phyloP scores from a whole-genome alignment of 2,797 vertebrate genomes.

The Otolemur crassicaudatus region DNA sequence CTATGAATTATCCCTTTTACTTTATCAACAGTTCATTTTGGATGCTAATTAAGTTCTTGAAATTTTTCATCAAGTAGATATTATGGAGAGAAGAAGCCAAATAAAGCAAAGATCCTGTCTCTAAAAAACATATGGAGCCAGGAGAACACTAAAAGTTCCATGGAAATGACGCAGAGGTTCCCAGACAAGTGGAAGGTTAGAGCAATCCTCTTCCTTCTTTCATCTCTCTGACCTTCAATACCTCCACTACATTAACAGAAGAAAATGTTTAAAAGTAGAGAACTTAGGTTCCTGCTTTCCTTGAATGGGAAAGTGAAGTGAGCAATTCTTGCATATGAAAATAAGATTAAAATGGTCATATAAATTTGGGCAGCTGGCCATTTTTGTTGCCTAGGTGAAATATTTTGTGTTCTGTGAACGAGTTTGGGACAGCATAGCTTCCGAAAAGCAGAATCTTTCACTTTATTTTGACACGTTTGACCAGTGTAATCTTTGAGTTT shows the following conservation, averaged over 20 bases:
- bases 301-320: neutral
- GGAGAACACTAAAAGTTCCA: neutral
- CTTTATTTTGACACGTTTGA: neutral
- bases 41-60: neutral
- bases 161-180: neutral
- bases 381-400: neutral
- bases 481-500: neutral
- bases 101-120: neutral
- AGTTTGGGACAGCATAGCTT: neutral
- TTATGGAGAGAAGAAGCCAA: neutral
- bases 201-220: neutral
- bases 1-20: slow-evolving; percentile 4
- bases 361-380: neutral
- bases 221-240: neutral
- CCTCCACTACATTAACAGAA: neutral
- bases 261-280: neutral
- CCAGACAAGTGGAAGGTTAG: neutral
- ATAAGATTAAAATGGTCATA: neutral
- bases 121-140: neutral
- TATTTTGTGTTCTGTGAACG: neutral
- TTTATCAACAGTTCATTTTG: neutral
- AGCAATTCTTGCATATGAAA: neutral
- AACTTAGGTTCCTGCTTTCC: neutral
- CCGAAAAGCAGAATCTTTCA: neutral
- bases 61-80: neutral